Evolutionary conservation across 2,797 vertebrate species (phyloP).

Genomic region (Delichon dasypus): DNA sequence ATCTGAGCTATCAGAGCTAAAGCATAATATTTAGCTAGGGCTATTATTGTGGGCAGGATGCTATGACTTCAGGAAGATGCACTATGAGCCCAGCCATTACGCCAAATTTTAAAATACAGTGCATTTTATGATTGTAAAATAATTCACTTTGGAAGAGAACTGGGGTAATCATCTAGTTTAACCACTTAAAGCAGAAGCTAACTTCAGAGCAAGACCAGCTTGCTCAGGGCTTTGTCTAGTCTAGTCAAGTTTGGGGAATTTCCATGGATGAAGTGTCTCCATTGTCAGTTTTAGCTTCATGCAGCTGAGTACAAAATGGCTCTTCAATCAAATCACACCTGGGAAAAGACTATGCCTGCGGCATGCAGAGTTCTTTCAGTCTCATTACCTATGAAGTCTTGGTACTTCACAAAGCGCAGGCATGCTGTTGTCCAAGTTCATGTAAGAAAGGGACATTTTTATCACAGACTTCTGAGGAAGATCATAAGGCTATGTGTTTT

Average conservation of each 20-base stretch:
- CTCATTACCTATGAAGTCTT: background rate
- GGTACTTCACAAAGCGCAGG: background rate
- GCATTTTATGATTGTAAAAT: background rate
- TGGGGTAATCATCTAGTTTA: background rate
- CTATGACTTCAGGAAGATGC: background rate
- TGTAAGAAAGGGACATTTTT: background rate
- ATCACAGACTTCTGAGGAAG: background rate
- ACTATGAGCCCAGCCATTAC: background rate
- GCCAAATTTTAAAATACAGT: background rate
- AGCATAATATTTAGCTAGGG: background rate
- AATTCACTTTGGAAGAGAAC: background rate
- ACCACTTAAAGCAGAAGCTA: background rate
- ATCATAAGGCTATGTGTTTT: background rate
- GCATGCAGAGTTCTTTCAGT: background rate
- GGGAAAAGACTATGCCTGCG: background rate
- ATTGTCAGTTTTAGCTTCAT: background rate
- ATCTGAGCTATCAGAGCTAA: background rate
- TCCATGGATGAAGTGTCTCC: background rate
- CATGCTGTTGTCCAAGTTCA: background rate
- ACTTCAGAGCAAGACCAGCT: background rate
- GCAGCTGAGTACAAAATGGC: background rate
- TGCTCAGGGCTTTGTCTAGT: background rate
- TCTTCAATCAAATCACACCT: background rate
- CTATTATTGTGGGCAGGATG: background rate
- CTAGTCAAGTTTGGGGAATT: background rate